phyloP scores from a whole-genome alignment of 2,797 vertebrate species.

The Helarctos malayanus region DNA sequence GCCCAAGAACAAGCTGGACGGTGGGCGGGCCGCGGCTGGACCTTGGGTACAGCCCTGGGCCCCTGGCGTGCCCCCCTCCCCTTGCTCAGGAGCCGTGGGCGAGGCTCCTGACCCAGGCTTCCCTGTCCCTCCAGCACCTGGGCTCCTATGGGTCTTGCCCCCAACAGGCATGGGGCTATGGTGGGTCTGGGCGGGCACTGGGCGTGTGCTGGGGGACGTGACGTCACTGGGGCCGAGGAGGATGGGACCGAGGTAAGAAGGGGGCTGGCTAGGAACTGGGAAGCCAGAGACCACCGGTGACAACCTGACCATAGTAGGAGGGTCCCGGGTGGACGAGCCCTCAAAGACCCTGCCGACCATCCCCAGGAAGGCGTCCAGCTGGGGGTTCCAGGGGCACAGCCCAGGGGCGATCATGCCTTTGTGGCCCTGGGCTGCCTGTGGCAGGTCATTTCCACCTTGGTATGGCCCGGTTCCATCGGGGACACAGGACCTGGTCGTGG shows the following conservation, averaged over 20 bases:
- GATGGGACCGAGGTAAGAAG: background rate
- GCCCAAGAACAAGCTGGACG: background rate
- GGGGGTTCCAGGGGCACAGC: too few relatives aligned
- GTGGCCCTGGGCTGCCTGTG: background rate
- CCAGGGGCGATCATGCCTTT: accelerated
- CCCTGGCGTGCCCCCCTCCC: accelerated
- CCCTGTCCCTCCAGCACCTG: background rate
- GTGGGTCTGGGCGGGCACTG: background rate
- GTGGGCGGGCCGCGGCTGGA: accelerated
- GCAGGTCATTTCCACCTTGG: background rate
- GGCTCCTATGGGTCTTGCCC: background rate
- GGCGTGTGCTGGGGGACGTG: background rate
- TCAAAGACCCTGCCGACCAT: background rate
- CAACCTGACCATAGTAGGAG: background rate
- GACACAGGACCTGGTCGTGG: background rate
- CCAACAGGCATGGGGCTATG: accelerated
- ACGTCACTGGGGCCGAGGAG: background rate
- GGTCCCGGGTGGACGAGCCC: background rate
- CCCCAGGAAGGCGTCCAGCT: background rate
- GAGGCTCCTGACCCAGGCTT: background rate
- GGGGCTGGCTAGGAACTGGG: background rate
- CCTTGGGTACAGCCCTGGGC: accelerated
- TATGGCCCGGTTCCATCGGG: accelerated
- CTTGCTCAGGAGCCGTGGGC: background rate
- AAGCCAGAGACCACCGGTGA: background rate